Percentiles rank a stretch among this genome's conserved stretches.
phyloP scores from a whole-genome alignment of 2,113 vertebrate genomes.

The Choloepus hoffmanni region DNA sequence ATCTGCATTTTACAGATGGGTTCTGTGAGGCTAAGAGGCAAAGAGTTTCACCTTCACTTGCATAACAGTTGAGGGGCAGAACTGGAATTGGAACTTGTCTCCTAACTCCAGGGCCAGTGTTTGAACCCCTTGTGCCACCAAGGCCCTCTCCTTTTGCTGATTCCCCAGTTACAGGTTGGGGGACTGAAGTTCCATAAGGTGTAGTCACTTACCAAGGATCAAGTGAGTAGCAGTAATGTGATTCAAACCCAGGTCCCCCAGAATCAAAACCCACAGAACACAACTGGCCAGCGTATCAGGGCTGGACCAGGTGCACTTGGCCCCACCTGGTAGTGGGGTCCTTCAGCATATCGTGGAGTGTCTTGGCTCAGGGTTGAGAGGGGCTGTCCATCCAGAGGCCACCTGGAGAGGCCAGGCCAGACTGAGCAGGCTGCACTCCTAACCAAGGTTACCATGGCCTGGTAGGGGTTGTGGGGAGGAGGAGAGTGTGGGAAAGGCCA shows the following conservation, averaged over 20 bases:
- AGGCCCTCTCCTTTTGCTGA: not conserved
- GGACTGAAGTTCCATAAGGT: constrained; percentile 9
- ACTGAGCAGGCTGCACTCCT: not conserved
- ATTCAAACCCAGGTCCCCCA: not conserved
- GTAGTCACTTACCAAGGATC: not conserved
- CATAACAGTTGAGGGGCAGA: not conserved
- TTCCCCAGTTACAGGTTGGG: not conserved
- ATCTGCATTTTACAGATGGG: not conserved
- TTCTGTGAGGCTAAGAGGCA: not conserved
- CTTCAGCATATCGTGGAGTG: not conserved
- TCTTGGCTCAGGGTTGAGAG: not conserved
- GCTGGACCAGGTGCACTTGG: not conserved
- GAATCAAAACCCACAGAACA: not conserved
- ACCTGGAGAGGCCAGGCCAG: not conserved
- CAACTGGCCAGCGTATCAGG: not conserved
- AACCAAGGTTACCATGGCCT: not conserved
- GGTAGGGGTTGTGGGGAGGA: not conserved
- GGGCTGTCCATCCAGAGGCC: not conserved
- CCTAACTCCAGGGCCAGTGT: not conserved
- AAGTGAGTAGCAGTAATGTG: not conserved
- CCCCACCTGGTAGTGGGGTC: not conserved
- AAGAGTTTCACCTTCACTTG: not conserved
- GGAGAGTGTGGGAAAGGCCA: no score
- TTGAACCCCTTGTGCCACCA: not conserved
- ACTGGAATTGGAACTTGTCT: not conserved